A percentile compares a stretch with the other conserved stretches of the same genome.
Evolutionary conservation across 37 sponge, comb jelly and placozoan species (phyloP).

Genomic region (Geodia barretti): DNA sequence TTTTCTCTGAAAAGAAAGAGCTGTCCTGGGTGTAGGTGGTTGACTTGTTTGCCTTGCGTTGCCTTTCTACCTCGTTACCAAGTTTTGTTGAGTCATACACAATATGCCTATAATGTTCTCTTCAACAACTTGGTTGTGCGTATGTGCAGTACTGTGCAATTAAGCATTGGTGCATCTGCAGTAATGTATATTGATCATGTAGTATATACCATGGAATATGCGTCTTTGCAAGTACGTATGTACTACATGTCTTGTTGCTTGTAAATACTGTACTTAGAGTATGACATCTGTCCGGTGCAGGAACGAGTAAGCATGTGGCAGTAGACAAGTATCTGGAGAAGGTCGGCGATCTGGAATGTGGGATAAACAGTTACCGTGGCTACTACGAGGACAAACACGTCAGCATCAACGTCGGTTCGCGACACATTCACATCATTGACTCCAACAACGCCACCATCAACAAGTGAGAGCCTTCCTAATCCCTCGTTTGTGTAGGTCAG

Average conservation of each 20-base stretch:
- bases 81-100: no score
- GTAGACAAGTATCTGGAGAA: slow-evolving; percentile 9
- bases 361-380: neutral
- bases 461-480: no score
- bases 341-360: slow-evolving; percentile 10
- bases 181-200: no score
- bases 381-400: neutral
- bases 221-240: neutral
- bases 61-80: no score
- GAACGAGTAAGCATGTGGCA: slow-evolving; percentile 6
- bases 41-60: no score
- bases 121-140: no score
- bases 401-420: neutral
- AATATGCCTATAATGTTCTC: no score
- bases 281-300: neutral
- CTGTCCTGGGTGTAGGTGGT: no score
- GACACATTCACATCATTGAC: neutral
- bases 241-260: neutral
- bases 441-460: neutral
- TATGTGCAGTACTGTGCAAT: no score
- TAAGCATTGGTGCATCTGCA: no score
- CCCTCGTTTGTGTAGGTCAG: no score
- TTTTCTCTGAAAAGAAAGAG: no score
- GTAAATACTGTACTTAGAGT: neutral
- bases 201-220: neutral